Base-by-base conservation (phyloP, 2,888 invertebrate species). In the Ichneumon xanthorius region DNA sequence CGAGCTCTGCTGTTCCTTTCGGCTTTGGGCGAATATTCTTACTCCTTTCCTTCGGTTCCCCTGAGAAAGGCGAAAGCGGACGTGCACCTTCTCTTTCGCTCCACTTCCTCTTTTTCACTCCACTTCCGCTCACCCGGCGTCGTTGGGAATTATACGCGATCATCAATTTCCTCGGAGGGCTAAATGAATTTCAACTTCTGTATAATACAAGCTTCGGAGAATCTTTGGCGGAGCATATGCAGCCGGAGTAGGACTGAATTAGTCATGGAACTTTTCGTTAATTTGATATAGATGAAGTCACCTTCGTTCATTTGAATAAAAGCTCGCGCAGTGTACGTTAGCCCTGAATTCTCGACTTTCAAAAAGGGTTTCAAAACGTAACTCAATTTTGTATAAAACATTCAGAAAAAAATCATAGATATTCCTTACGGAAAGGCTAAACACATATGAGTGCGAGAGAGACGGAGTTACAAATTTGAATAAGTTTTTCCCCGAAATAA, bases 101-200 rank as follows among this genome's bases (percentile, higher is more conserved):
- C 14, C n/a, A 45, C 50, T 63, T 33, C 22, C 37, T 50, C 65
- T 37, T 37, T 50, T 22, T 14, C 65, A 22, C 50, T n/a, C 14
- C n/a, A 45, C 50, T 63, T 33, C 22, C 37, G 50, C 40, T 37
- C 65, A 63, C 9, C 19, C 30, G 26, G n/a, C 19, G 19, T 50
- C 53, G 50, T 77, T 37, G 65, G 19, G 37, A 37, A 77, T 53
- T 67, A 67, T 65, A 68, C 78, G 55, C 37, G 63, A 72, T 58
- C 67, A 71, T 77, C 76, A 77, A 77, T 84, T 72, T 30, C 26
- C 76, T 55, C 22, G 11, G 37, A 26, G 40, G 50, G 55, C 80
- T 61, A 67, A 80, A 71, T 50, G 76, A 77, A 84, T 71, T 84
- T 80, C 37, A 75, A 81, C 68, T 81, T 76, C 48, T 50, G 61